Conservation (phyloP, 1,140 invertebrate species). For the Adelges cooleyi region DNA sequence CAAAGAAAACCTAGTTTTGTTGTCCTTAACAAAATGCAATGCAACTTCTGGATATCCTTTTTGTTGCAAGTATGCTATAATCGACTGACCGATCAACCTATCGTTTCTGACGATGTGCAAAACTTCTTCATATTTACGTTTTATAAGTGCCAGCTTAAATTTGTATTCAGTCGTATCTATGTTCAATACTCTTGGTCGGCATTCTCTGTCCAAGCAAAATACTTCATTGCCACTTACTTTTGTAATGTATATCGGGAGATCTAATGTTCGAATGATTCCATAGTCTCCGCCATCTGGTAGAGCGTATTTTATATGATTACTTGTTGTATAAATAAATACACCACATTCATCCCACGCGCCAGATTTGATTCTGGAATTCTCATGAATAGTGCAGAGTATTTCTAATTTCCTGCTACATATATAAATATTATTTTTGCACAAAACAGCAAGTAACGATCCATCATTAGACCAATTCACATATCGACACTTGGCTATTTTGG, state of each 20-base stretch:
- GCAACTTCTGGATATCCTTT: conserved; percentile 99
- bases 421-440: conserved; percentile 85
- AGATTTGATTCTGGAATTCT: conserved; percentile 92
- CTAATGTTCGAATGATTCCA: conserved; percentile 94
- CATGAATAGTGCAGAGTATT: conserved; percentile 81
- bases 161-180: conserved; percentile 98
- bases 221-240: conserved; percentile 84
- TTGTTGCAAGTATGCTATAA: conserved; percentile 97
- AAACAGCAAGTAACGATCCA: conserved; percentile 84
- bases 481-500: conserved; percentile 84
- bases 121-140: conserved; percentile 95
- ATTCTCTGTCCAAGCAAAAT: conserved; percentile 92
- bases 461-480: conserved; percentile 92
- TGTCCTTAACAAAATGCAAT: conserved; percentile 98
- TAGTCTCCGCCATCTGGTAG: conserved; percentile 87
- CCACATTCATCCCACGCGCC: conserved; percentile 96
- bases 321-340: conserved; percentile 97
- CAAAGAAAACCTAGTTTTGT: conserved; percentile 90
- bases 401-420: conserved; percentile 86
- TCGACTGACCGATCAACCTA: conserved; percentile 94
- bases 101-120: conserved; percentile 95
- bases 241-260: conserved; percentile 93
- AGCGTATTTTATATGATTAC: conserved; percentile 97
- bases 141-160: conserved; percentile 94
- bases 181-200: conserved; percentile 72